Conservation (phyloP, 1,140 invertebrate genomes). For the Maniola jurtina region DNA sequence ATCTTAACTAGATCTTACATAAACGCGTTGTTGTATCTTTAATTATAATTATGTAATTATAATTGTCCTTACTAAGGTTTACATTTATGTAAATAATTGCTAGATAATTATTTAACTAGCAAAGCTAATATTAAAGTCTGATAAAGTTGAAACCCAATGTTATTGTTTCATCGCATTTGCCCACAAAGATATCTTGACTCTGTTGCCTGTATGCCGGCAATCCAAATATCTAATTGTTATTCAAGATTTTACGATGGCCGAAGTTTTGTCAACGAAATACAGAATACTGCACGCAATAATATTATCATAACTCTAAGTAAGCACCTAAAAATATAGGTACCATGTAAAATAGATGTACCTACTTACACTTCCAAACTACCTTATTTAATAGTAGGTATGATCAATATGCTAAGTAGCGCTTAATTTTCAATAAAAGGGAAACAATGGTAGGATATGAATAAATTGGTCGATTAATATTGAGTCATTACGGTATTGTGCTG, state of each 20-base stretch:
- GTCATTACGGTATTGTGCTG: conserved; percentile 60
- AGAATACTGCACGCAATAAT: too few relatives aligned
- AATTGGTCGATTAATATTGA: conserved; percentile 68
- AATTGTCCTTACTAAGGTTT: neutral
- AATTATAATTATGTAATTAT: too few relatives aligned
- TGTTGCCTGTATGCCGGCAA: too few relatives aligned
- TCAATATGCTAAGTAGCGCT: conserved; percentile 21
- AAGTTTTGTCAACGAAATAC: too few relatives aligned
- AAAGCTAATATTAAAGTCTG: neutral
- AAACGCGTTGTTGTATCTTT: neutral
- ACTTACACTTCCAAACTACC: too few relatives aligned
- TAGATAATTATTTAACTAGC: conserved; percentile 10
- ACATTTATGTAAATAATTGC: conserved; percentile 1
- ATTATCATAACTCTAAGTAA: too few relatives aligned
- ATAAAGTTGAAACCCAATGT: neutral
- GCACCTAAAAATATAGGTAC: too few relatives aligned
- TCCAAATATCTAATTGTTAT: too few relatives aligned
- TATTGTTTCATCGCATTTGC: too few relatives aligned
- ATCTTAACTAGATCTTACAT: neutral
- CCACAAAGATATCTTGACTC: too few relatives aligned
- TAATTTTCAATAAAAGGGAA: conserved; percentile 32
- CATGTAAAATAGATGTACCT: too few relatives aligned
- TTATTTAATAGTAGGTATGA: neutral
- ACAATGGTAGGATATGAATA: conserved; percentile 39
- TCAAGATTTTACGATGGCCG: too few relatives aligned